Evolutionary conservation across 2,888 invertebrate species (phyloP), one percentile per base, ranked within the genome.

Genomic region (Leptinotarsa haldemani): DNA sequence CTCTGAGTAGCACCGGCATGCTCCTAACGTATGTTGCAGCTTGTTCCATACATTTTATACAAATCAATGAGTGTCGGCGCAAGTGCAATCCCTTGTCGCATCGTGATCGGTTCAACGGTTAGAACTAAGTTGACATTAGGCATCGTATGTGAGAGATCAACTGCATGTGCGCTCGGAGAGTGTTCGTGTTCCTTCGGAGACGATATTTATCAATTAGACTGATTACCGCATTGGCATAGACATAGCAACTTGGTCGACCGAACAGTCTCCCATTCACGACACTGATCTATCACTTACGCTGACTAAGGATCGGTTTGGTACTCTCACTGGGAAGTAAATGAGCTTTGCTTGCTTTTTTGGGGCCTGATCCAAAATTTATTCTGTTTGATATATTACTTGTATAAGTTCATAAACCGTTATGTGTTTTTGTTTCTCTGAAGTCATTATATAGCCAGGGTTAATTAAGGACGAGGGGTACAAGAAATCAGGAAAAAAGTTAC

Each of bases 61-160:
- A 85, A 86, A 87, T 87, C 87, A 86, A 87, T 87, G 87, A 87
- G 81, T 81, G 80, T 75, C 77, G 78, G 83, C 85, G 86, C 87
- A 86, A 84, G 85, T 82, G 85, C 85, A 81, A 81, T 81, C 78
- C 77, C 82, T 78, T 86, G 86, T 85, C 86, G 86, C 86, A 87
- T 83, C 86, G 83, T 78, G 79, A 81, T 80, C 79, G 72, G 72
- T 74, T 74, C 69, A 52, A 71, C 71, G 58, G 74, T 64, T 58
- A 68, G 56, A 58, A 56, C 46, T 9, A 20, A 20, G 15, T 56
- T 12, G 13, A 15, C 56, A 4, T 56, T 56, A 22, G 56, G 4
- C 4, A 4, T 4, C 56, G 56, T 56, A 20, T 20, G 13, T 13
- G 56, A 56, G 56, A 15, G 22, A 56, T 56, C 15, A 15, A 20